Evolutionary conservation across 2,113 vertebrate species (phyloP), one percentile per base, ranked within the genome.

Genomic region (Nipponia nippon): DNA sequence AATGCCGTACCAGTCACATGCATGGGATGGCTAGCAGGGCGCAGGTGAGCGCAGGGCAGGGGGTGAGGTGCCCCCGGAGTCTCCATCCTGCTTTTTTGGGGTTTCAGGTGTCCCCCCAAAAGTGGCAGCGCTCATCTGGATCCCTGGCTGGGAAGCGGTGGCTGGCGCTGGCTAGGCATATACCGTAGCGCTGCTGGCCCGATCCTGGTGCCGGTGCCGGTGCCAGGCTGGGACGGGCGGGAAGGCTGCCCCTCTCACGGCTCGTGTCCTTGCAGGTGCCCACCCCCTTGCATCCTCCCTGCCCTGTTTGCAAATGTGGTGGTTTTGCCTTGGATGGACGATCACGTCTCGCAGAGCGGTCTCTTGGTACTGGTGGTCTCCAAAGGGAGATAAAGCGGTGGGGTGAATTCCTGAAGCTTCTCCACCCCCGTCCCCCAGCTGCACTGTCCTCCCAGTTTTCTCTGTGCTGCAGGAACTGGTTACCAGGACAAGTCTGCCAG

Each of bases 391-490:
- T 55, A 36, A 81, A 87, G 47, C 6, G 1, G 0, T 9, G 46
- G 40, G 65, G 7, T 0, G 1, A 76, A 42, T 65, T 80, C 40
- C 46, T 16, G 56, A 79, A 71, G 50, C 59, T 53, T 44, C 18
- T 14, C 4, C 27, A 36, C 8, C 26, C 36, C 1, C 0, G 0
- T 20, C 34, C 46, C 50, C 6, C 29, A 67, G 29, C 53, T 75
- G 38, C 47, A 3, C 38, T 27, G 42, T 29, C 18, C 49, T 78
- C 65, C 55, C 63, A 50, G 53, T 4, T n/a, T 13, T 18, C 62
- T 40, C 20, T 52, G 30, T 62, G 52, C 88, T 36, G 13, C 47
- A 77, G 40, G 67, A 78, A 3, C 79, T 47, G 44, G 55, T 50
- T 16, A 34, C 72, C 71, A 67, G 61, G 27, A n/a, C 0, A 7